Evolutionary conservation across 2,113 vertebrate species (phyloP).

Genomic region (Corvus hawaiiensis): DNA sequence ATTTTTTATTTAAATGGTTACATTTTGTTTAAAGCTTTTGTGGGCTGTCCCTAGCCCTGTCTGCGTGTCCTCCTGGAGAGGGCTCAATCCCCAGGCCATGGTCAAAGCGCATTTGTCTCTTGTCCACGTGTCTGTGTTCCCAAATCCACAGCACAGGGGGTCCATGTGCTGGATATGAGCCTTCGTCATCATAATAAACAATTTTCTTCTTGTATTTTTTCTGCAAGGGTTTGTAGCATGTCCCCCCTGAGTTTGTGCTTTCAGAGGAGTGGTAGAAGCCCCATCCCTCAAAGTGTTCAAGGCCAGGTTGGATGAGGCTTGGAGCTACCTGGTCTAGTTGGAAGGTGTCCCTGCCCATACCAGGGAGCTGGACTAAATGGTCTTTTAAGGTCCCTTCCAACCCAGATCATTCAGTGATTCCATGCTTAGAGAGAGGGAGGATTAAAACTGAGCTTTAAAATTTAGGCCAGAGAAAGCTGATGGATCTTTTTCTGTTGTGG

Average conservation of each 20-base stretch:
- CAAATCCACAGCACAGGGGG: background rate
- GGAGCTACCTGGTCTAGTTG: background rate
- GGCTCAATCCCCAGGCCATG: fast-evolving
- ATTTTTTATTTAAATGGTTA: background rate
- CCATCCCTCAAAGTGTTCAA: background rate
- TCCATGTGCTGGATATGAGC: background rate
- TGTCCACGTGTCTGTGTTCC: background rate
- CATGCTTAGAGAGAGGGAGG: background rate
- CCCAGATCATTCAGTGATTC: background rate
- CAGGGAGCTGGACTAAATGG: background rate
- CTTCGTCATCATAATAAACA: background rate
- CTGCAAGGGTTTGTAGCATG: background rate
- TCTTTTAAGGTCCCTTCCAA: background rate
- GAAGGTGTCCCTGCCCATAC: background rate
- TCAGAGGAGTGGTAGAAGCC: background rate
- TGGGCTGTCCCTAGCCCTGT: too few relatives aligned
- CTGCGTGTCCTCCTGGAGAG: background rate
- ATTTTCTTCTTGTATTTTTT: background rate
- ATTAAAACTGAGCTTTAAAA: background rate
- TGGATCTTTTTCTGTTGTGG: background rate
- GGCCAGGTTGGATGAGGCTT: background rate
- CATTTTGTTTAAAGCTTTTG: background rate
- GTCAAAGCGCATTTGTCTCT: background rate
- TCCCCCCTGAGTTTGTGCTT: background rate
- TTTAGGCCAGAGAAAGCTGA: background rate